A percentile compares a stretch with the other conserved stretches of the same genome.
phyloP scores from a whole-genome alignment of 2,797 vertebrate genomes.

The Limosa lapponica region DNA sequence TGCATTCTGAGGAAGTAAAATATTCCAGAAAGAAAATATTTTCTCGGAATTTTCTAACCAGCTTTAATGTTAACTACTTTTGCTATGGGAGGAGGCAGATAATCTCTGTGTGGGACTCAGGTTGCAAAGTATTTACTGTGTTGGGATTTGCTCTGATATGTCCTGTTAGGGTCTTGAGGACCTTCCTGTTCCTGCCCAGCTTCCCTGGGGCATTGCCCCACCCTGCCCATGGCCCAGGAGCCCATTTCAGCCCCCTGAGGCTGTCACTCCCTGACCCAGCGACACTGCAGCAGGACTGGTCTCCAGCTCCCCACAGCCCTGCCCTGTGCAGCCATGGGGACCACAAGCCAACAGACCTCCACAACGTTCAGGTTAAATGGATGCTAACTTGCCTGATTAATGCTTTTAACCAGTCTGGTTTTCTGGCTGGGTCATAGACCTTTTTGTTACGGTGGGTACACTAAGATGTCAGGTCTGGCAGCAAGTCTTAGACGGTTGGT shows the following conservation, averaged over 20 bases:
- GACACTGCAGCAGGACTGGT: neutral
- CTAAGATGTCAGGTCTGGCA: neutral
- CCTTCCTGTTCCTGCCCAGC: neutral
- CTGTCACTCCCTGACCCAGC: neutral
- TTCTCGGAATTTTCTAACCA: neutral
- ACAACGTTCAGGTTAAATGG: too few relatives aligned
- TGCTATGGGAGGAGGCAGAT: neutral
- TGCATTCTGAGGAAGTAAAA: neutral
- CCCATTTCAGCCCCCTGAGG: accelerated
- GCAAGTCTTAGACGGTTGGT: neutral
- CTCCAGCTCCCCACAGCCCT: neutral
- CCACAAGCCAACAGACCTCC: neutral
- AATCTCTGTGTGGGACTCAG: accelerated
- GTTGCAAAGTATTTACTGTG: accelerated
- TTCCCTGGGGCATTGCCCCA: neutral
- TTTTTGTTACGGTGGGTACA: neutral
- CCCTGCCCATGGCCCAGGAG: too few relatives aligned
- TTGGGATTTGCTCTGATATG: neutral
- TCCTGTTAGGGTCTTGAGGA: neutral
- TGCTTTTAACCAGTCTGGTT: neutral
- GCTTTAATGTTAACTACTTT: neutral
- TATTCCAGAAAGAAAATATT: neutral
- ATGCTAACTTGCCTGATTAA: neutral
- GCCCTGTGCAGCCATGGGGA: too few relatives aligned
- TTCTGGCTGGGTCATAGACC: neutral